Evolutionary conservation across 2,888 invertebrate species (phyloP), one percentile per base, ranked within the genome.

Genomic region (Fragum whitleyi): DNA sequence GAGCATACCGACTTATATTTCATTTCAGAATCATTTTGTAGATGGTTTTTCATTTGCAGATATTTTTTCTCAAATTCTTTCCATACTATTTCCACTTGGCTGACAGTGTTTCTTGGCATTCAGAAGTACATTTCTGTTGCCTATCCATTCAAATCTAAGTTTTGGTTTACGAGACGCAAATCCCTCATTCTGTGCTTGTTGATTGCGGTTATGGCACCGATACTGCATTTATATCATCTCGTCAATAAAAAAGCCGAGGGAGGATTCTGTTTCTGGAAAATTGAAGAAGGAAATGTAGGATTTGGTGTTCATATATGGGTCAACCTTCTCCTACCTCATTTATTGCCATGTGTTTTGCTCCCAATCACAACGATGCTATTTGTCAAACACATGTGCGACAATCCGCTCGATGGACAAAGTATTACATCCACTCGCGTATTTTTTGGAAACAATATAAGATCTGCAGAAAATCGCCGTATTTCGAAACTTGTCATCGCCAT

Each of bases 51-150:
- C 55, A 42, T 77, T 7, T 59, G 59, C 11, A 77, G 65, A 21
- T 59, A 57, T 29, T 77, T 67, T n/a, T 26, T 86, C 1, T 77
- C 83, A 6, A 69, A 77, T 16, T 74, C 73, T 14, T 81, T 83
- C 53, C 81, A 83, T 59, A 81, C 80, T 2, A 68, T 77, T n/a
- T 86, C 86, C 3, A 74, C 77, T 16, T 86, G 86, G 86, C 61
- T 81, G 19, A 86, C 86, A n/a, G 71, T 76, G 2, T 55, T 79
- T 14, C 71, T 86, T 1, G 81, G 81, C 0, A 55, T 86, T n/a
- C 86, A 86, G 26, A 47, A 83, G 11, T 83, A 67, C 32, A 55
- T 86, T 11, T 77, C 77, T 11, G 81, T 86, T 0, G 67, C 79
- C 3, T 76, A 62, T 57, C 86, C 77, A 19, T 77, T 77, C 36